These are phyloP conservation scores for Phaetusa simplex DNA, from an alignment of 2,113 vertebrate species.

Conservation along the genomic window DNA sequence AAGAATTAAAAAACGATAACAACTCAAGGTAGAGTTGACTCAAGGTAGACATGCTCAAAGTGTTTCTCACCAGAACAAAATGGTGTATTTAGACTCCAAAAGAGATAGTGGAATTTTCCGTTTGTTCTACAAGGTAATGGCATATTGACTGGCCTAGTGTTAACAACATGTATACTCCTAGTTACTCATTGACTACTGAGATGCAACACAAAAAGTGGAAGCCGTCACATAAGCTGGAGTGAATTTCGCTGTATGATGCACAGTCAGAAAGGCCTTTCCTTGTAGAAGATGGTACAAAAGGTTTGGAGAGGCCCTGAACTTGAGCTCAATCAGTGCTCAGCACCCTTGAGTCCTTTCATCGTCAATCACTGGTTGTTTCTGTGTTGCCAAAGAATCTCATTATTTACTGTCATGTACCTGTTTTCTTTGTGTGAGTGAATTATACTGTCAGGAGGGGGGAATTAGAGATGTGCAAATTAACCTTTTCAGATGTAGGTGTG, in stretches of 20 bases:
- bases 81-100: neutral
- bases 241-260: neutral
- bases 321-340: neutral
- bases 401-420: neutral
- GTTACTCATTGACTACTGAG: constrained; percentile 7
- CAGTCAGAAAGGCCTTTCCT: neutral
- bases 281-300: neutral
- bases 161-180: neutral
- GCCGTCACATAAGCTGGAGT: neutral
- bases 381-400: neutral
- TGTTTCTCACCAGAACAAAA: neutral
- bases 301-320: neutral
- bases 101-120: neutral
- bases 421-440: neutral
- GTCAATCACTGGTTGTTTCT: neutral
- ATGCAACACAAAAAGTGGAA: neutral
- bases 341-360: neutral
- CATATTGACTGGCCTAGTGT: neutral
- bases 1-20: neutral
- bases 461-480: neutral
- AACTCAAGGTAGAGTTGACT: neutral
- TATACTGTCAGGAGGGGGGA: neutral
- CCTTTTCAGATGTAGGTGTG: neutral
- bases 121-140: neutral
- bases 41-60: neutral